Percentiles rank a stretch among this genome's conserved stretches.
Evolutionary conservation across 1,140 invertebrate species (phyloP).

Genomic region (Lutraria rhynchaena): DNA sequence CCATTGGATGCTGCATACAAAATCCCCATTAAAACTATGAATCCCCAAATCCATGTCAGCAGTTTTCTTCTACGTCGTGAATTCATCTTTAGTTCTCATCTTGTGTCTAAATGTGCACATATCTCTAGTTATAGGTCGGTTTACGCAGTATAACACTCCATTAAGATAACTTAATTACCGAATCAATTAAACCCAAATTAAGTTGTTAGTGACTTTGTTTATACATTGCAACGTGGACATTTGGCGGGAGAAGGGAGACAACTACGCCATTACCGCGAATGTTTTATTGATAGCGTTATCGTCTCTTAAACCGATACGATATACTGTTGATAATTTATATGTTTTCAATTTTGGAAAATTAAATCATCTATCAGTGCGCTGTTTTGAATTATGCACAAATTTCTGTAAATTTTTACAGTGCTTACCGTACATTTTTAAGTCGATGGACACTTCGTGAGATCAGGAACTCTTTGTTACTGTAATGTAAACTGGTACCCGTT

Average conservation of each 20-base stretch:
- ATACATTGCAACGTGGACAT: slow-evolving; percentile 45
- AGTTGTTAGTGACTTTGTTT: not conserved
- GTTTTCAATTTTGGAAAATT: too few species aligned
- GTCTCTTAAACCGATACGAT: too few species aligned
- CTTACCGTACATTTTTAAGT: too few species aligned
- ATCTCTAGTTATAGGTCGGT: not conserved
- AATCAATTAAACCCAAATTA: not conserved
- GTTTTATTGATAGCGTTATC: too few species aligned
- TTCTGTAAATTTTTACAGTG: too few species aligned
- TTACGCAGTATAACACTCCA: not conserved
- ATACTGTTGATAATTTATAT: too few species aligned
- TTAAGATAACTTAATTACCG: not conserved
- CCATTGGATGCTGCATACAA: slow-evolving; percentile 7
- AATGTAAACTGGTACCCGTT: too few species aligned
- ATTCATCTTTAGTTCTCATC: slow-evolving; percentile 6
- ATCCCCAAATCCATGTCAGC: not conserved
- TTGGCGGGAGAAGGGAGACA: slow-evolving; percentile 47
- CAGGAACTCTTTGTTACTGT: too few species aligned
- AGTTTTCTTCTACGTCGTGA: slow-evolving; percentile 9
- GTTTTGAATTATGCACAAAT: too few species aligned
- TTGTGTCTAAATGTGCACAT: not conserved
- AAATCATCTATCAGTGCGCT: too few species aligned
- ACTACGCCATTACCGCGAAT: too few species aligned
- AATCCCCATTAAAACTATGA: slow-evolving; percentile 2
- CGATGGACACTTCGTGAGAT: too few species aligned